Percentiles rank a stretch among this genome's conserved stretches.
These are phyloP conservation scores for Prionailurus bengalensis DNA, from an alignment of 2,113 vertebrate species.

Conservation along the genomic window DNA sequence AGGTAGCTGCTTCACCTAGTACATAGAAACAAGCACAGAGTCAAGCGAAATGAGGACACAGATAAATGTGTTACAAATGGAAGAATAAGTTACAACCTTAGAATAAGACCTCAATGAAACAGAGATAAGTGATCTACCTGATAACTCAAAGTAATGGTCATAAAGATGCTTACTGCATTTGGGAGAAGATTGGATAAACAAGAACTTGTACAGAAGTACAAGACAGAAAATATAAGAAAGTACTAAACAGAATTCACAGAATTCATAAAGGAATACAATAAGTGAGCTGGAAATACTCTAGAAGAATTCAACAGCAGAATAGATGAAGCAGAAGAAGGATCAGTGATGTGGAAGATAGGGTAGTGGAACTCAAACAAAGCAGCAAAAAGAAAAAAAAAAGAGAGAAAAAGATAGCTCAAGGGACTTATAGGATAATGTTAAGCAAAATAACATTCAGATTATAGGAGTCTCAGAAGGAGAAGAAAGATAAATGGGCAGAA, in stretches of 20 bases:
- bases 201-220: not conserved
- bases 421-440: not conserved
- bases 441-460: not conserved
- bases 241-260: not conserved
- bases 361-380: not conserved
- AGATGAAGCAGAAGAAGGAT: not conserved
- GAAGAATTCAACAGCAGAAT: not conserved
- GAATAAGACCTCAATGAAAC: not conserved
- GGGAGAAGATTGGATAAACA: not conserved
- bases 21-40: not conserved
- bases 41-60: not conserved
- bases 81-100: not conserved
- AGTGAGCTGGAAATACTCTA: not conserved
- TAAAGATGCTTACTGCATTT: not conserved
- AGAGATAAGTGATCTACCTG: not conserved
- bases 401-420: not conserved
- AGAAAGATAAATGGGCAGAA: not conserved
- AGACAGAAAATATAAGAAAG: not conserved
- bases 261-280: not conserved
- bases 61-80: not conserved
- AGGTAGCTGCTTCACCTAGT: not conserved
- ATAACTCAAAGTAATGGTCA: not conserved
- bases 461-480: not conserved
- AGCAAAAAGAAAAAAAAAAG: not conserved
- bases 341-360: not conserved